Evolutionary conservation across 1,140 invertebrate species (phyloP).

Genomic region (Diabrotica virgifera): DNA sequence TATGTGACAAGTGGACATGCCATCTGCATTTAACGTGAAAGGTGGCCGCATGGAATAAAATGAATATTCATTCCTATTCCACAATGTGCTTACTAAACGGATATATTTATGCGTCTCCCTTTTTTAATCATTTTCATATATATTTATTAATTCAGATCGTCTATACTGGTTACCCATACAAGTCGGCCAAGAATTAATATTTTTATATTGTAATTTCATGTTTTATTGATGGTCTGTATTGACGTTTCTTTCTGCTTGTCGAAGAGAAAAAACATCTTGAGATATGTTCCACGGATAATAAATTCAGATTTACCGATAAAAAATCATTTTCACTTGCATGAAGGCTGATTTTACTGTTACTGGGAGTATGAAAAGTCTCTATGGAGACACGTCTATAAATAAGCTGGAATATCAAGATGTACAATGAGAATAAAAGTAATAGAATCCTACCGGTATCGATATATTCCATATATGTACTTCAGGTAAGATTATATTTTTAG

Average conservation of each 20-base stretch:
- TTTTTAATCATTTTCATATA: neutral
- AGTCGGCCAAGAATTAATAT: neutral
- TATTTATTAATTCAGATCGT: slow-evolving; percentile 1
- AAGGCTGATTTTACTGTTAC: neutral
- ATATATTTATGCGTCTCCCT: slow-evolving; percentile 4
- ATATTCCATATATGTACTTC: too few relatives aligned
- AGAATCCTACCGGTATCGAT: too few relatives aligned
- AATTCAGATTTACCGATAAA: neutral
- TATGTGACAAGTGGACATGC: slow-evolving; percentile 23
- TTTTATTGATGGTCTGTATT: neutral
- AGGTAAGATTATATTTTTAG: too few relatives aligned
- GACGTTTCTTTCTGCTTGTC: neutral
- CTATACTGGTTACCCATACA: slow-evolving; percentile 2
- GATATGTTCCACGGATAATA: neutral
- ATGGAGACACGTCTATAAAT: neutral
- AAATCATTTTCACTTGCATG: neutral
- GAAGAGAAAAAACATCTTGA: neutral
- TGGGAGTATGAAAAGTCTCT: neutral
- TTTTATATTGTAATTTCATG: neutral
- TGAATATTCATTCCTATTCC: slow-evolving; percentile 20
- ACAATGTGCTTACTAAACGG: slow-evolving; percentile 10
- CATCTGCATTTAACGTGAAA: slow-evolving; percentile 21
- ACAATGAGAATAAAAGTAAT: too few relatives aligned
- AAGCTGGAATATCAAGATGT: too few relatives aligned
- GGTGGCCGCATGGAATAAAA: slow-evolving; percentile 9